A percentile compares a stretch with the other conserved stretches of the same genome.
Evolutionary conservation across 2,797 vertebrate species (phyloP).

Genomic region (Geotrypetes seraphini): DNA sequence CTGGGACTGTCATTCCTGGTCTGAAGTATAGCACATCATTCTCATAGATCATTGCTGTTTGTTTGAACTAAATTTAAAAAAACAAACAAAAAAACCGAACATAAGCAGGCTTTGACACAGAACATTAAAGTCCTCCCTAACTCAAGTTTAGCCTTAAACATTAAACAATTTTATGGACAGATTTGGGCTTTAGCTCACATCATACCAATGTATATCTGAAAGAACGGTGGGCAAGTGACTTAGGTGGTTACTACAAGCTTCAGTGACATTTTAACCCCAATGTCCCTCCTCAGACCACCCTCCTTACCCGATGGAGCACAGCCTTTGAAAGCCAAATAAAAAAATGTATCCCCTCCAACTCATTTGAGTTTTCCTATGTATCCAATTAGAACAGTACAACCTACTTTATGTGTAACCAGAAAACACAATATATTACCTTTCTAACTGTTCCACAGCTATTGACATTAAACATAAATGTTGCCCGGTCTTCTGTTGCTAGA

Average conservation of each 20-base stretch:
- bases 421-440: slow-evolving; percentile 16
- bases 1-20: slow-evolving; percentile 2
- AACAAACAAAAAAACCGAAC: neutral
- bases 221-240: too few species aligned
- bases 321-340: neutral
- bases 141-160: too few species aligned
- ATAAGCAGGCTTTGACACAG: too few species aligned
- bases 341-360: fast-evolving
- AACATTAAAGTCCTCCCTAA: too few species aligned
- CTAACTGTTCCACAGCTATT: slow-evolving; percentile 30
- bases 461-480: slow-evolving; percentile 28
- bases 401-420: neutral
- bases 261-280: too few species aligned
- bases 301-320: neutral
- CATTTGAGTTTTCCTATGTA: too few species aligned
- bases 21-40: slow-evolving; percentile 34
- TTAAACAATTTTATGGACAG: too few species aligned
- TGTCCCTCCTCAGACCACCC: too few species aligned
- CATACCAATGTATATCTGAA: too few species aligned
- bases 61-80: slow-evolving; percentile 20
- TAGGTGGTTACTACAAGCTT: too few species aligned
- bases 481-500: slow-evolving; percentile 18
- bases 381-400: too few species aligned
- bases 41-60: slow-evolving; percentile 29
- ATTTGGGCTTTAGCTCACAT: too few species aligned